Base-by-base conservation (phyloP, 2,888 invertebrate genomes). In the Leuctra nigra region DNA sequence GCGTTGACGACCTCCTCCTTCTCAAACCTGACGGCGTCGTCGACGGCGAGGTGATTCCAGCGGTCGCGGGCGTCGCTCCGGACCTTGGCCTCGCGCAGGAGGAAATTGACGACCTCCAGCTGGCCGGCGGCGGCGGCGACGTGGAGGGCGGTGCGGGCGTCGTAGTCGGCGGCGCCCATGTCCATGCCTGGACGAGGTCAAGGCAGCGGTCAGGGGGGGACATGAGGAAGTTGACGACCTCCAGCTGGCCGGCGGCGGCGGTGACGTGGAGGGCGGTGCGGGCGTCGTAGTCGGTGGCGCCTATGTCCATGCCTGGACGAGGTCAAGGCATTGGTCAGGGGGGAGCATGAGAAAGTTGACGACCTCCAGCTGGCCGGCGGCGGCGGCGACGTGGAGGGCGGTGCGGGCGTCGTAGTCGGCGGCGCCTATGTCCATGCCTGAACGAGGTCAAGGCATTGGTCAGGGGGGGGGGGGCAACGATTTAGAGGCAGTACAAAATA, bases 201-300 rank as follows among this genome's bases (percentile, higher is more conserved):
- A n/a, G n/a, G n/a, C n/a, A n/a, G n/a, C n/a, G n/a, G n/a, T n/a
- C n/a, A n/a, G n/a, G n/a, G n/a, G n/a, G n/a, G n/a, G n/a, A n/a
- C n/a, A n/a, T n/a, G n/a, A 77, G 68, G 66, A 75, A 77, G 38
- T 69, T 62, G 13, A 75, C 74, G 53, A 70, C 69, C 14, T 71
- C 69, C 18, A 68, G 57, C 59, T 78, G 76, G 0, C 79, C 79
- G 62, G 79, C 78, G 4, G 76, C 71, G 0, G 78, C 72, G 0
- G 78, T 76, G 41, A 79, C 65, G 63, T 79, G 79, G 1, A 79
- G 70, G 0, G 78, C 77, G 3, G 78, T 78, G 4, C 78, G 67
- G 0, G 73, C 72, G 63, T 78, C 77, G 62, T 78, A 78, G 65
- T 78, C 77, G n/a, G 71, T 67, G n/a, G n/a, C n/a, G n/a, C n/a